Percentiles rank a stretch among this genome's conserved stretches.
Conservation (phyloP, 2,797 vertebrate species). For the Pipistrellus pygmaeus region DNA sequence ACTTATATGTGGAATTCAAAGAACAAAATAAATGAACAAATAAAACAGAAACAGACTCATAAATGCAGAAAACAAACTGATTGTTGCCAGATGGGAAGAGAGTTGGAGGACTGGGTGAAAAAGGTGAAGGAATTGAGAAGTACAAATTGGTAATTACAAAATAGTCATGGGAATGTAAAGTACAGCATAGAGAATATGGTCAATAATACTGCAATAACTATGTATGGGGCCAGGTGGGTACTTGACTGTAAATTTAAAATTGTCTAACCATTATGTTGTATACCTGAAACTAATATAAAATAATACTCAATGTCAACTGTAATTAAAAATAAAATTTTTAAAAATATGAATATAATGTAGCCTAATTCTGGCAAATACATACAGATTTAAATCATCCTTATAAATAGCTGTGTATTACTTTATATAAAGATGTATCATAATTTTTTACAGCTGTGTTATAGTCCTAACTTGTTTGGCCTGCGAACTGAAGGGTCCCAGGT, state of each 20-base stretch:
- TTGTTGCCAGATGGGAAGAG: not conserved
- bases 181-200: not conserved
- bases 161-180: not conserved
- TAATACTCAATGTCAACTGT: not conserved
- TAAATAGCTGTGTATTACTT: not conserved
- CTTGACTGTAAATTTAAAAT: not conserved
- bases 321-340: not conserved
- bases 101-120: not conserved
- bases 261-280: not conserved
- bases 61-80: not conserved
- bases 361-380: not conserved
- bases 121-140: not conserved
- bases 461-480: no score
- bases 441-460: slow-evolving; percentile 4
- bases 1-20: not conserved
- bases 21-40: not conserved
- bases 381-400: not conserved
- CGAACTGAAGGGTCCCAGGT: no score
- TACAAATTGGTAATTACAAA: not conserved
- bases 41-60: not conserved
- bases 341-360: not conserved
- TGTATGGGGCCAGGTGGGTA: not conserved
- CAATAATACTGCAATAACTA: not conserved
- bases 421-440: not conserved
- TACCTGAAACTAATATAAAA: not conserved